phyloP scores from a whole-genome alignment of 2,888 invertebrate species.

The Parnassius apollo region DNA sequence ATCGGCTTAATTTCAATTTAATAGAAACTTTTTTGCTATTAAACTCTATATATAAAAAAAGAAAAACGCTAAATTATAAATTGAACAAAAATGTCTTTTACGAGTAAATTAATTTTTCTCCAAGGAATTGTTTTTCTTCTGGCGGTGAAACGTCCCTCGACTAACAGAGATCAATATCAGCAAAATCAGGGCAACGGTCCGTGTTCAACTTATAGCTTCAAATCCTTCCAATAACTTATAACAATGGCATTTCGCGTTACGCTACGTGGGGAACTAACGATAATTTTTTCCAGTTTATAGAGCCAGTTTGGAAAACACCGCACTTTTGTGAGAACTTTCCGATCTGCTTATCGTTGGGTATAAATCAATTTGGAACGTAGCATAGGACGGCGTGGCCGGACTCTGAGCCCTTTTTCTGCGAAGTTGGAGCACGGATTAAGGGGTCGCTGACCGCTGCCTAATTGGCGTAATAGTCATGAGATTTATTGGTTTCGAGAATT shows the following conservation, averaged over 20 bases:
- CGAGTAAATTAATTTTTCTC: constrained; percentile 35
- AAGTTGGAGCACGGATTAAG: constrained; percentile 59
- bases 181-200: constrained; percentile 65
- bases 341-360: constrained; percentile 68
- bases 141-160: constrained; percentile 37
- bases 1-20: too few relatives aligned
- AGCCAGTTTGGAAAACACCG: constrained; percentile 15
- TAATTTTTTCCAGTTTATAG: constrained; percentile 45
- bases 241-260: constrained; percentile 53
- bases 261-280: constrained; percentile 52
- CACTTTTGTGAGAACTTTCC: constrained; percentile 41
- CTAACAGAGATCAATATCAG: constrained; percentile 66
- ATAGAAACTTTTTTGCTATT: too few relatives aligned
- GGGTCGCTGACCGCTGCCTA: constrained; percentile 68
- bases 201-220: constrained; percentile 57
- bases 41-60: too few relatives aligned
- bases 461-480: constrained; percentile 75
- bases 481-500: constrained; percentile 54
- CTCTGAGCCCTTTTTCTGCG: constrained; percentile 68
- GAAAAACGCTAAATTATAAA: constrained; percentile 24
- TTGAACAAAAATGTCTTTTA: constrained; percentile 38
- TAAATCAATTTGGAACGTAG: constrained; percentile 78
- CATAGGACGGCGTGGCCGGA: constrained; percentile 54
- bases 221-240: constrained; percentile 68
- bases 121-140: constrained; percentile 46